Conservation (phyloP, 1,140 invertebrate genomes). For the Aricia agestis region DNA sequence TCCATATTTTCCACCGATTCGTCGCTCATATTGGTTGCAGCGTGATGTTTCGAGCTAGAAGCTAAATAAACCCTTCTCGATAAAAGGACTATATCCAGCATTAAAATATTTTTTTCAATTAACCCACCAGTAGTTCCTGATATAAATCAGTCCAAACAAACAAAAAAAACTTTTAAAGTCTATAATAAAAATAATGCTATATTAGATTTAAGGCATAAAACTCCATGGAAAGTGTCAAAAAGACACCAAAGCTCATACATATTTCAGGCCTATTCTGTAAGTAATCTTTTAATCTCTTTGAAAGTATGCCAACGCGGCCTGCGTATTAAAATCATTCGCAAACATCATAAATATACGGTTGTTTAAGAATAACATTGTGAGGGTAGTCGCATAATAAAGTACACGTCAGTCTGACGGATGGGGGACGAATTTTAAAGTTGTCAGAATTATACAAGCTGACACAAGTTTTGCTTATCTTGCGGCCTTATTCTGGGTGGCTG, state of each 20-base stretch:
- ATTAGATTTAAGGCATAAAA: too few species aligned
- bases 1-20: too few species aligned
- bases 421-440: constrained; percentile 22
- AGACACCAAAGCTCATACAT: background rate
- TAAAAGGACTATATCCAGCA: too few species aligned
- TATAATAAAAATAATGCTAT: too few species aligned
- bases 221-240: too few species aligned
- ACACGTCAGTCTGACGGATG: constrained; percentile 18
- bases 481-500: constrained; percentile 13
- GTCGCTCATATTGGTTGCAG: too few species aligned
- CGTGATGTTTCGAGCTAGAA: too few species aligned
- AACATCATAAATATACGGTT: background rate
- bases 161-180: too few species aligned
- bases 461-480: constrained; percentile 17
- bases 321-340: background rate
- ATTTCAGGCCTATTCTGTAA: background rate
- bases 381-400: constrained; percentile 23
- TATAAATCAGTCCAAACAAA: too few species aligned
- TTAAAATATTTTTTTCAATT: too few species aligned
- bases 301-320: background rate
- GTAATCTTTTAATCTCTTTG: background rate
- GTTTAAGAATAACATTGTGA: constrained; percentile 4
- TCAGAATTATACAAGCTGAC: constrained; percentile 24
- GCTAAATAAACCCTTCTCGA: too few species aligned
- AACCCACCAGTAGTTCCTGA: too few species aligned